Evolutionary conservation across 2,888 invertebrate genomes (phyloP), one percentile per base, ranked within the genome.

Genomic region (Stenotaenia linearis): DNA sequence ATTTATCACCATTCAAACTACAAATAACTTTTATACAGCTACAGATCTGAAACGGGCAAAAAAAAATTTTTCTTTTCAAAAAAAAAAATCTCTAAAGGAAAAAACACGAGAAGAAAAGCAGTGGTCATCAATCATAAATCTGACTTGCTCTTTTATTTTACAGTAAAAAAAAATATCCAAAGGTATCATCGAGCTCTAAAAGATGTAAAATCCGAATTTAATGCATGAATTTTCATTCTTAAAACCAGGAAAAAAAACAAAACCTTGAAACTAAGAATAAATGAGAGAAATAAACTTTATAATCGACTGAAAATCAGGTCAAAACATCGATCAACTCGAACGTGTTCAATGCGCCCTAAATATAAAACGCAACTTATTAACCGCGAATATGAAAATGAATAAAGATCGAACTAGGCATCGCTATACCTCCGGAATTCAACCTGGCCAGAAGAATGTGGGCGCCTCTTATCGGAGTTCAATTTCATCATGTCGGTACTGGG

Each of bases 141-240:
- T 56, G 56, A 56, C 56, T 56, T 56, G 56, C 56, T 56, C 56
- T 56, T 56, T 56, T 56, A 56, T 56, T 56, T 18, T 45, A 56
- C 2, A 18, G 21, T 23, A 4, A 56, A 40, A 40, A 40, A 40
- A 40, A 40, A 15, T 6, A 6, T 32, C 32, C 32, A 40, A 40
- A 40, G 40, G 9, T 15, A 40, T 40, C 40, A 40, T 40, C 40
- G 12, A 2, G 40, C 15, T 40, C 12, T 15, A 40, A 40, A 40
- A 12, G 40, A 40, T 40, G 40, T 40, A 15, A 40, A 40, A 40
- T 40, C 7, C 2, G 40, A 40, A 7, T 40, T 7, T 15, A 15
- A 40, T 40, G 40, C 12, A 40, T 12, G 12, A 40, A 40, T 15
- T 7, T 15, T 40, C 40, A 40, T 40, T 40, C 32, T 9, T 40